phyloP scores from a whole-genome alignment of 2,797 vertebrate genomes.

The Octomys mimax region DNA sequence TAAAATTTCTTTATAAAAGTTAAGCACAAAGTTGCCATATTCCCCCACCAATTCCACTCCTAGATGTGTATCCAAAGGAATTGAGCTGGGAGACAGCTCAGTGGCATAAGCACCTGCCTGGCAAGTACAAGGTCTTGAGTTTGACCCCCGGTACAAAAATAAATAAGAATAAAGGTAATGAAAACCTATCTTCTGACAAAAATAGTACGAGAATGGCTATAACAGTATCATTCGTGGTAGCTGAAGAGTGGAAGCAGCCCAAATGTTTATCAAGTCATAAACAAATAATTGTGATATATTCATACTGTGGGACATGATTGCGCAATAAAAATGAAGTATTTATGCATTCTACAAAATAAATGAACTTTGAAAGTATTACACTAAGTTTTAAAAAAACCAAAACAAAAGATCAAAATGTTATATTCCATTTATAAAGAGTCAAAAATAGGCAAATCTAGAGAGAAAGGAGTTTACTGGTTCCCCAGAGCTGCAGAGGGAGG shows the following conservation, averaged over 20 bases:
- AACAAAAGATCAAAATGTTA: background rate
- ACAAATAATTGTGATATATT: background rate
- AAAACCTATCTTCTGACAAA: background rate
- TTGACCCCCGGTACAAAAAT: too few relatives aligned
- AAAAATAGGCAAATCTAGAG: background rate
- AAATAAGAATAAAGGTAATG: background rate
- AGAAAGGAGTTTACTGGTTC: background rate
- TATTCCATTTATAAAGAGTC: background rate
- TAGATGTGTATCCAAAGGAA: background rate
- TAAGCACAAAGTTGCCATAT: background rate
- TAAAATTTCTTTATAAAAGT: background rate
- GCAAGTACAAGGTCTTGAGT: too few relatives aligned
- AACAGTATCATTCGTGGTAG: background rate
- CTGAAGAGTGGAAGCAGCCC: background rate
- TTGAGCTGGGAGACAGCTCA: too few relatives aligned
- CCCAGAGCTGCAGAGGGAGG: fast-evolving
- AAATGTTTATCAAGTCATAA: background rate
- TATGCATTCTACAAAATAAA: background rate
- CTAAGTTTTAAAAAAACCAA: background rate
- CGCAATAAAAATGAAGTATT: background rate
- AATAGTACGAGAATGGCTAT: background rate
- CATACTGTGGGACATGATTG: background rate
- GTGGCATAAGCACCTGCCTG: too few relatives aligned
- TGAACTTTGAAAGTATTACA: background rate
- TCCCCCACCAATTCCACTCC: background rate